phyloP scores from a whole-genome alignment of 2,888 invertebrate species.

The Incurvaria masculella region DNA sequence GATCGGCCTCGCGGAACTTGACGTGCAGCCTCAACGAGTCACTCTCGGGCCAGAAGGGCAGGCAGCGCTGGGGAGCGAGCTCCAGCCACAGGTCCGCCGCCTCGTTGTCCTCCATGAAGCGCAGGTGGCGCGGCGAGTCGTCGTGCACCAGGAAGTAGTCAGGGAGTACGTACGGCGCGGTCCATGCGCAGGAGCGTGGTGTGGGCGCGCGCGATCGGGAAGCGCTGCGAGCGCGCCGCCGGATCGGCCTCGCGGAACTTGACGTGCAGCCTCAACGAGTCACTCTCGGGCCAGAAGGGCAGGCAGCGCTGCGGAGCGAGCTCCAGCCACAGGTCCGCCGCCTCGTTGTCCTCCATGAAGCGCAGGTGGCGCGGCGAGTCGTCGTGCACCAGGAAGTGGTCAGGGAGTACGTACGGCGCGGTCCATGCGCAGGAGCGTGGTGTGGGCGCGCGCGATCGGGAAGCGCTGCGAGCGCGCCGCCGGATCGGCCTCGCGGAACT shows the following conservation, averaged over 20 bases:
- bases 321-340: conserved; percentile 81
- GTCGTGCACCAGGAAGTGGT: conserved; percentile 75
- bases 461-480: conserved; percentile 75
- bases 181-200: conserved; percentile 79
- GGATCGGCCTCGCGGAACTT: conserved; percentile 77
- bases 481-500: conserved; percentile 73
- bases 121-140: conserved; percentile 56
- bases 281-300: conserved; percentile 80
- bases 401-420: too few species aligned
- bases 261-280: conserved; percentile 76
- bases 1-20: conserved; percentile 73
- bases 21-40: conserved; percentile 78
- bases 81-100: conserved; percentile 82
- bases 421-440: conserved; percentile 78
- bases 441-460: conserved; percentile 64
- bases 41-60: conserved; percentile 80
- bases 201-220: conserved; percentile 66
- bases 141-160: conserved; percentile 78
- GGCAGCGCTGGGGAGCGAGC: conserved; percentile 64
- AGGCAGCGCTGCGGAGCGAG: conserved; percentile 65
- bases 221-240: conserved; percentile 72
- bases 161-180: too few species aligned
- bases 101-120: conserved; percentile 86
- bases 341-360: conserved; percentile 84
- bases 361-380: conserved; percentile 59